Percentiles rank a stretch among this genome's conserved stretches.
Evolutionary conservation across 2,797 vertebrate genomes (phyloP).

Genomic region (Fringilla coelebs): DNA sequence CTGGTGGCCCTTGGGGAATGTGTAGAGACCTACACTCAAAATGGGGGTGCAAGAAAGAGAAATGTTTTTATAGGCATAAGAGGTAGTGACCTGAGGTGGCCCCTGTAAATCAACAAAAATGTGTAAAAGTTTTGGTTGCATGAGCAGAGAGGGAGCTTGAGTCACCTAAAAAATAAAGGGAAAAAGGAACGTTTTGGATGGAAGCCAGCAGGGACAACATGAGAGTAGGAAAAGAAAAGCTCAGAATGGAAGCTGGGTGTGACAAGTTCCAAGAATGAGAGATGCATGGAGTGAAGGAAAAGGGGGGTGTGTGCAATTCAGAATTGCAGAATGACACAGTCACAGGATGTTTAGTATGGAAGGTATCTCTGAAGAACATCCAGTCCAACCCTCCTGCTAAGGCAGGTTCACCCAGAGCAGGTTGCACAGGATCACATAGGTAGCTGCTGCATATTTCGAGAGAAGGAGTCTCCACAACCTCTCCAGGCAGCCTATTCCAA

Average conservation of each 20-base stretch:
- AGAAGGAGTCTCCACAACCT: background rate
- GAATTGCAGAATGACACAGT: background rate
- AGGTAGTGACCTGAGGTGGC: slow-evolving; percentile 19
- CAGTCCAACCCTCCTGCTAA: background rate
- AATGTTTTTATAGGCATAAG: background rate
- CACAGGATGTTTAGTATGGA: background rate
- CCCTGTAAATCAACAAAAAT: slow-evolving; percentile 29
- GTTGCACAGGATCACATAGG: background rate
- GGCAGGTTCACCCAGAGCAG: background rate
- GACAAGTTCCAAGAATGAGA: background rate
- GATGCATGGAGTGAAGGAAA: background rate
- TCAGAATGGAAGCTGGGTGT: background rate
- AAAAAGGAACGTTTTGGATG: background rate
- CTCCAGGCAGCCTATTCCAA: background rate
- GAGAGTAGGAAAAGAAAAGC: background rate
- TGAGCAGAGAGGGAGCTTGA: background rate
- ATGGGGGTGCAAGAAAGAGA: background rate
- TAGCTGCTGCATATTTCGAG: background rate
- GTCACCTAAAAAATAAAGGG: background rate
- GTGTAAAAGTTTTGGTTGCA: background rate
- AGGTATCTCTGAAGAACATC: background rate
- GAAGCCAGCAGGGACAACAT: background rate
- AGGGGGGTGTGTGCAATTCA: background rate
- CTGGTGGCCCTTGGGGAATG: background rate
- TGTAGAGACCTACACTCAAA: background rate